Evolutionary conservation across 2,888 invertebrate genomes (phyloP), one percentile per base, ranked within the genome.

Genomic region (Drosophila kokeensis): DNA sequence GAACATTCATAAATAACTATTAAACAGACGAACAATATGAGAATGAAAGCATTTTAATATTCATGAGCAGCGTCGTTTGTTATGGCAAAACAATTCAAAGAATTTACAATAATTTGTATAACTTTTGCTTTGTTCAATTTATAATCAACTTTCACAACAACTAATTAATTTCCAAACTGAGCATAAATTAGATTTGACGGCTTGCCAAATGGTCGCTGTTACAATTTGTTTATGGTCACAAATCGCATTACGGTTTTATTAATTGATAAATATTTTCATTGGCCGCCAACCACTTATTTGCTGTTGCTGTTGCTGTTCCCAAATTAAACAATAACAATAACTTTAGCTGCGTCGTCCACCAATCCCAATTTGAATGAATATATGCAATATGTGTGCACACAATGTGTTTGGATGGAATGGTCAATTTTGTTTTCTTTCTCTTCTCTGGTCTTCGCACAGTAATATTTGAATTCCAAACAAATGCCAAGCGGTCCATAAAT

Each of bases 181-280:
- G 59, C 61, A 69, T 68, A 72, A 80, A 68, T 80, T 75, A 63
- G 65, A 68, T 78, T 68, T 62, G 59, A 54, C 71, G 68, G 67
- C 69, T 48, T 24, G 24, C 13, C 7, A 48, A 58, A 34, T 49
- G 34, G 13, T 40, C 1, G 15, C 34, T 21, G 21, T 24, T 38
- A 45, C n/a, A 62, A 50, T 36, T 42, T 49, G 48, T 54, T 58
- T 49, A 42, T 48, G 49, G 30, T 45, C 63, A 30, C 21, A 45
- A 32, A 21, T 57, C 48, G 34, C 34, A 59, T 73, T 50, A 36
- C 29, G 64, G 54, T 65, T 62, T 30, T 15, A 83, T 70, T 83
- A 82, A 82, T 83, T 86, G 72, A 55, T 64, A 74, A 82, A 83
- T 83, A 80, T 85, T 86, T 82, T 75, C 48, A 70, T 70, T 72